Conservation (phyloP, 2,888 invertebrate genomes). For the Epinotia bilunana region DNA sequence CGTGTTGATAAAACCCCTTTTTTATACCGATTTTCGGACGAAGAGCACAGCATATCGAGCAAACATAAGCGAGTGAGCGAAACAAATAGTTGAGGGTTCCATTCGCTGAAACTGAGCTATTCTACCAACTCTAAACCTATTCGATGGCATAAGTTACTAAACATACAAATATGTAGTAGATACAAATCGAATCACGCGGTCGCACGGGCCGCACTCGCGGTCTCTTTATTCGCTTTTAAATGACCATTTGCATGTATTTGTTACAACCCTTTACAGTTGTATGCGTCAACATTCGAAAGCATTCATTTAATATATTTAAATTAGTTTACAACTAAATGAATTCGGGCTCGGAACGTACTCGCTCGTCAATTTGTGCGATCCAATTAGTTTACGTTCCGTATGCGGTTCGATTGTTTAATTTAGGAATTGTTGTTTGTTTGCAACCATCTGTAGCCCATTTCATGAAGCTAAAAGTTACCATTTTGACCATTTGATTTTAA, state of each 20-base stretch:
- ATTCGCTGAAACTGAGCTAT: too few species aligned
- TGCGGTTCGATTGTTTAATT: constrained; percentile 12
- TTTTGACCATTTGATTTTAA: background rate
- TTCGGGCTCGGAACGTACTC: constrained; percentile 10
- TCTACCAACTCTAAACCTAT: too few species aligned
- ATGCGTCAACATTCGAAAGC: constrained; percentile 9
- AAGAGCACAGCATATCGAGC: too few species aligned
- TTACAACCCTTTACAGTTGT: constrained; percentile 29
- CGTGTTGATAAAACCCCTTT: too few species aligned
- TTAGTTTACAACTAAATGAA: constrained; percentile 37
- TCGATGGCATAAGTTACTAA: background rate
- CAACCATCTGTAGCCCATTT: background rate
- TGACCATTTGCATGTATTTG: constrained; percentile 32
- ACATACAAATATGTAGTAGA: background rate
- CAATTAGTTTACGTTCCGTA: constrained; percentile 9
- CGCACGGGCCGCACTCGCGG: constrained; percentile 6
- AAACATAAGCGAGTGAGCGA: too few species aligned
- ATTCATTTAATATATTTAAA: constrained; percentile 24
- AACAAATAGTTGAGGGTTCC: too few species aligned
- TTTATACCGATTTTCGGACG: too few species aligned
- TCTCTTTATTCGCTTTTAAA: constrained; percentile 27
- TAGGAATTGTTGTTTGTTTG: background rate
- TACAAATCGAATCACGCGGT: constrained; percentile 2
- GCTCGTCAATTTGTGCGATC: constrained; percentile 17
- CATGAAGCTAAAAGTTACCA: too few species aligned